phyloP scores from a whole-genome alignment of 2,113 vertebrate species.

The Phylloscopus whistleri region DNA sequence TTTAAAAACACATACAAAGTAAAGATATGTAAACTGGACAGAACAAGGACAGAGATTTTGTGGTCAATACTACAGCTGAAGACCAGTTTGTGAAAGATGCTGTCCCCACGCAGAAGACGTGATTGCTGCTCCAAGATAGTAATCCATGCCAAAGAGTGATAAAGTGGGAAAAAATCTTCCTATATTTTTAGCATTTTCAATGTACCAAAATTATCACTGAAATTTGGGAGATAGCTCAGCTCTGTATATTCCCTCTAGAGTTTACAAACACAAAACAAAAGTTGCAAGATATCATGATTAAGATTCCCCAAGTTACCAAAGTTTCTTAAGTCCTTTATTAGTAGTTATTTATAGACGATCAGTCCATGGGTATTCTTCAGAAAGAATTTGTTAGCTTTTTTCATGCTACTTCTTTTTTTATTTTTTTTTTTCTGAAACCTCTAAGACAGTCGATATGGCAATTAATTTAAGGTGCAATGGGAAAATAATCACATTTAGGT shows the following conservation, averaged over 20 bases:
- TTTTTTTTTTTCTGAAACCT: background rate
- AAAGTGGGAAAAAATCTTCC: background rate
- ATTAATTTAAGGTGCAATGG: background rate
- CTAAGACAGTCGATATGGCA: background rate
- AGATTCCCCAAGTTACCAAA: background rate
- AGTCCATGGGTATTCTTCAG: background rate
- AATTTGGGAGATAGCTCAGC: rapidly evolving
- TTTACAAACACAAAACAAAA: background rate
- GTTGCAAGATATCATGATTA: background rate
- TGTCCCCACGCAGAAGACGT: background rate
- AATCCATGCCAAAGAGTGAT: background rate
- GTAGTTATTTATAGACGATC: background rate
- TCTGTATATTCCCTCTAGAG: background rate
- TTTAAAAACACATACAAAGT: background rate
- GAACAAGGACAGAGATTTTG: background rate
- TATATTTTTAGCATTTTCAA: background rate
- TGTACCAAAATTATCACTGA: background rate
- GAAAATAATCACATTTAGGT: background rate
- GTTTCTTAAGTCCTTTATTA: background rate
- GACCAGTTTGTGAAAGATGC: background rate
- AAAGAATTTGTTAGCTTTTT: background rate
- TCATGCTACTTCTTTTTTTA: background rate
- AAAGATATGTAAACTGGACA: background rate
- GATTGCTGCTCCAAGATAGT: background rate
- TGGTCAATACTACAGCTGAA: background rate